Base-by-base conservation (phyloP, 2,113 vertebrate genomes). In the Fulica atra region DNA sequence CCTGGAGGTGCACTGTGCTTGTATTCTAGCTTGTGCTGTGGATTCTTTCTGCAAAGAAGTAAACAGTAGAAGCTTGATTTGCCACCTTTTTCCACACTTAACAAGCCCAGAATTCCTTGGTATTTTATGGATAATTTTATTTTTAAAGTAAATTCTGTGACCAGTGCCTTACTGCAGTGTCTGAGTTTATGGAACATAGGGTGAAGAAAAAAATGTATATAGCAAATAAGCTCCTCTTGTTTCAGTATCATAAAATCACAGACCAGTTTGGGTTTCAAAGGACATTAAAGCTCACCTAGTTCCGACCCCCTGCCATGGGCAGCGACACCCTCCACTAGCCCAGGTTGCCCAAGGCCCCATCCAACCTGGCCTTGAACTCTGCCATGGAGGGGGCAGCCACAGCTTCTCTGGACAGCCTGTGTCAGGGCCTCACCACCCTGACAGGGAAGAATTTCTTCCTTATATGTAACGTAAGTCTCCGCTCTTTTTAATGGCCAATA, bases 21-120 rank as follows among this genome's bases (percentile, higher is more conserved):
- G 81, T 98, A 98, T 79, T 98, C 98, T 59, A 98, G 81, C 88
- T 98, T 98, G 95, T 98, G 98, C 66, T 98, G 98, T 5, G 97
- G 98, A 95, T 98, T 98, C 92, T 98, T 98, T 89, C 98, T 98
- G 84, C 29, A 96, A 96, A 78, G 77, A 81, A 85, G n/a, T 51
- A 84, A 83, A 64, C 10, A 61, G 38, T 4, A 88, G 60, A 88
- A 90, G 78, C 21, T 89, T 81, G 19, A 63, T 68, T 80, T 13
- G 4, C 23, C 18, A 46, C 26, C 11, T 40, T 38, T 24, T 44
- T 74, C 44, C 44, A 79, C 26, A 12, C 33, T 78, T 48, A 12
- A 40, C 13, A 46, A 83, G 36, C 66, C 57, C 56, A 73, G 44
- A 84, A 51, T 23, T 60, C 50, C 35, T 69, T 89, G 15, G 7